phyloP scores from a whole-genome alignment of 2,797 vertebrate species.

The Peromyscus eremicus region DNA sequence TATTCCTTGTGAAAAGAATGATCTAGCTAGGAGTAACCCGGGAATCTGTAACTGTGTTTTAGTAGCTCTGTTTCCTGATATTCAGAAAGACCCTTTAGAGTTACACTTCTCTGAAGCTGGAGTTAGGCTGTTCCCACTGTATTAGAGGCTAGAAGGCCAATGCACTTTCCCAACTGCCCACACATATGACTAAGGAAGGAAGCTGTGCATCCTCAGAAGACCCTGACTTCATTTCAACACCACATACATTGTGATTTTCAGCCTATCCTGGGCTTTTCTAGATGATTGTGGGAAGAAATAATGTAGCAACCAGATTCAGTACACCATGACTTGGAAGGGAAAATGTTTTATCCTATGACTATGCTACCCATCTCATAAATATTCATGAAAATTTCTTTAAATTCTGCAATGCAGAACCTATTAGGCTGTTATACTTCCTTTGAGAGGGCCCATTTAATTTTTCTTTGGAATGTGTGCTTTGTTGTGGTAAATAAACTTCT shows the following conservation, averaged over 20 bases:
- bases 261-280: not conserved
- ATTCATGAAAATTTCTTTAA: not conserved
- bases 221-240: not conserved
- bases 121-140: not conserved
- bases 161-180: not conserved
- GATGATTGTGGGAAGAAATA: not conserved
- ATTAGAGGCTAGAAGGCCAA: not conserved
- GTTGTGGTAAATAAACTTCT: not conserved
- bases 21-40: not conserved
- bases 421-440: not conserved
- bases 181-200: not conserved
- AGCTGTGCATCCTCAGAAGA: not conserved
- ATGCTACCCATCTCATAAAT: not conserved
- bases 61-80: not conserved
- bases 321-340: not conserved
- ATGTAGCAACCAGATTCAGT: not conserved
- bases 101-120: not conserved
- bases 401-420: not conserved
- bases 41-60: not conserved
- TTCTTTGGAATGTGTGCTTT: not conserved
- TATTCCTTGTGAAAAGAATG: not conserved
- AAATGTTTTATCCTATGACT: not conserved
- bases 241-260: not conserved
- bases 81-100: not conserved
- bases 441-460: not conserved